These are phyloP conservation scores for Lampropteryx suffumata DNA, from an alignment of 2,888 invertebrate species.

Conservation along the genomic window DNA sequence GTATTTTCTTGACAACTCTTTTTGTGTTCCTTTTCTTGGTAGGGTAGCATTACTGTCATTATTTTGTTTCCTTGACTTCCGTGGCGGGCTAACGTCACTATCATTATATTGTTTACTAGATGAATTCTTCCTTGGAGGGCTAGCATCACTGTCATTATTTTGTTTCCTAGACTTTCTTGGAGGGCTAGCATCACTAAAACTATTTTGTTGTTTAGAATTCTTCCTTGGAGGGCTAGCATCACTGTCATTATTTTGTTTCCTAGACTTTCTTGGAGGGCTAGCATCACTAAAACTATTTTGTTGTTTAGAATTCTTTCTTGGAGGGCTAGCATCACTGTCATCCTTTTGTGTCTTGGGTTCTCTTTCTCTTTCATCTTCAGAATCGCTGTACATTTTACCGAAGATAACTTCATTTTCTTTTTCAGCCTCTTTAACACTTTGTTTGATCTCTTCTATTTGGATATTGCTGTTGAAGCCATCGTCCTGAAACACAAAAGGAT, in stretches of 20 bases:
- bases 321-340: slow-evolving; percentile 25
- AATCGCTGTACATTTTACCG: slow-evolving; percentile 78
- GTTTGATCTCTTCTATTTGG: slow-evolving; percentile 71
- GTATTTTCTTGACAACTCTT: slow-evolving; percentile 4
- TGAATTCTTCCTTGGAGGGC: slow-evolving; percentile 10
- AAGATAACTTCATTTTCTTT: slow-evolving; percentile 74
- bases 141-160: background rate
- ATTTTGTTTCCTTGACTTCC: too few species aligned
- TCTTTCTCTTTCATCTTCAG: slow-evolving; percentile 64
- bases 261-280: slow-evolving; percentile 40
- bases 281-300: background rate
- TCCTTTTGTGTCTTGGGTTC: slow-evolving; percentile 35
- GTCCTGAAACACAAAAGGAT: slow-evolving; percentile 52
- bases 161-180: slow-evolving; percentile 6
- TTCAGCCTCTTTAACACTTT: slow-evolving; percentile 58
- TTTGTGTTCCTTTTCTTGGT: background rate
- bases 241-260: slow-evolving; percentile 9
- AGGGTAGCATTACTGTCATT: too few species aligned
- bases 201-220: slow-evolving; percentile 1
- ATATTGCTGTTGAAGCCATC: slow-evolving; percentile 76
- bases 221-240: slow-evolving; percentile 12
- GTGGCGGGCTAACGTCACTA: too few species aligned
- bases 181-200: background rate
- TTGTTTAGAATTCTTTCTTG: slow-evolving; percentile 26
- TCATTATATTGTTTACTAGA: too few species aligned